Base-by-base conservation (phyloP, 2,888 invertebrate species). In the Synergus itoensis region DNA sequence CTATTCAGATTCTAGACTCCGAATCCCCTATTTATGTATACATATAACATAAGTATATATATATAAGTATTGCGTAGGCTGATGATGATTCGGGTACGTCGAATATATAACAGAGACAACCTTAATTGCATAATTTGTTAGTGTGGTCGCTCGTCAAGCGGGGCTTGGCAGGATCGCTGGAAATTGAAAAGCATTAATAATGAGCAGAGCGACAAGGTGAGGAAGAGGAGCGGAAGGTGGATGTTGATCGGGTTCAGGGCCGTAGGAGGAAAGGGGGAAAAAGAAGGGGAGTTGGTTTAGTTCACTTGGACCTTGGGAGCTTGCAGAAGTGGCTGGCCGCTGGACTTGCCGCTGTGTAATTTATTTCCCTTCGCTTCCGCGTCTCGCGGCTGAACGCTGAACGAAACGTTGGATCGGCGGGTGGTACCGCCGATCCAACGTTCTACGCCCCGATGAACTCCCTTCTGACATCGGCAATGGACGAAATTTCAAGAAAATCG, bases 291-390 rank as follows among this genome's bases (percentile, higher is more conserved):
- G 87, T 84, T 85, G 8, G 84, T 84, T 36, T 36, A 64, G 40
- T 64, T 73, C 73, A 73, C 73, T 73, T 73, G 36, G 53, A 40
- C 53, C 16, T 36, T 53, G 80, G 81, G 77, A 81, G 83, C 84
- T 82, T 82, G 84, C 85, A 84, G 86, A 87, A 87, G 86, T 87
- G 85, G 86, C 28, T 28, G 28, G 28, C 3, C 85, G 85, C 87
- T 86, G 89, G 88, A 88, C 88, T 88, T 84, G 86, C 86, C 83
- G 87, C 86, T 84, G 88, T 85, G 89, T 90, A 90, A 91, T 92
- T 91, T 91, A 91, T 91, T 87, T 90, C 88, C 88, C 86, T 88
- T 88, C 87, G 89, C 89, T 91, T 91, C 91, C 91, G 91, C 88
- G 88, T 90, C 89, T 90, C 89, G 88, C 89, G 89, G 85, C 85